A percentile compares a stretch with the other conserved stretches of the same genome.
These are phyloP conservation scores for Phalera bucephala DNA, from an alignment of 2,888 invertebrate genomes.

Conservation along the genomic window DNA sequence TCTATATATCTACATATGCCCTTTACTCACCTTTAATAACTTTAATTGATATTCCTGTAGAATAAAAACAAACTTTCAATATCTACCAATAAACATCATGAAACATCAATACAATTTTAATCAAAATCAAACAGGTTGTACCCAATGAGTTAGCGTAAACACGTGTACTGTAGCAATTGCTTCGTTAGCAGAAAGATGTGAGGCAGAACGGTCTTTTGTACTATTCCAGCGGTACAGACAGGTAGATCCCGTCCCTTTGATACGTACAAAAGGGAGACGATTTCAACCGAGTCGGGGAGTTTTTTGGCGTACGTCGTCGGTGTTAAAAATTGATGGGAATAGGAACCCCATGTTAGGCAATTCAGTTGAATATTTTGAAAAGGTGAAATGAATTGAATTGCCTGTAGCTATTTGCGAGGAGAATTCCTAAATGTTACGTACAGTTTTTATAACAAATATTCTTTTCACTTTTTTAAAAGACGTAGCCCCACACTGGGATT, in stretches of 20 bases:
- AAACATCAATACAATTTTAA: background rate
- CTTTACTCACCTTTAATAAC: no score
- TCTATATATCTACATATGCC: no score
- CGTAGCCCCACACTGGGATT: no score
- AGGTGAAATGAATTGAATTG: background rate
- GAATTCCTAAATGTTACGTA: no score
- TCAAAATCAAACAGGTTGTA: no score
- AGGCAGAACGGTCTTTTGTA: slow-evolving; percentile 1
- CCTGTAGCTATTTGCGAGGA: no score
- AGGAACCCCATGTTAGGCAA: slow-evolving; percentile 1
- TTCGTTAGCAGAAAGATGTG: slow-evolving; percentile 2
- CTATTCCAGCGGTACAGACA: background rate
- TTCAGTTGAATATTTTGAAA: background rate
- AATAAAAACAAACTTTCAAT: no score
- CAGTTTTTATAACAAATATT: no score
- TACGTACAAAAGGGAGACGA: background rate
- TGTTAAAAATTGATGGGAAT: slow-evolving; percentile 1
- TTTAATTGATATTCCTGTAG: no score
- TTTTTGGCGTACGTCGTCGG: background rate
- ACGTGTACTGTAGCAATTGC: background rate
- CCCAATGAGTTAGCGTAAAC: background rate
- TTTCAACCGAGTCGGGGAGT: background rate
- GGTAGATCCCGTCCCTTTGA: slow-evolving; percentile 2
- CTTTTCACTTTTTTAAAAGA: no score
- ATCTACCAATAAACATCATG: background rate